Evolutionary conservation across 2,888 invertebrate genomes (phyloP), one percentile per base, ranked within the genome.

Genomic region (Sarcophaga rosellei): DNA sequence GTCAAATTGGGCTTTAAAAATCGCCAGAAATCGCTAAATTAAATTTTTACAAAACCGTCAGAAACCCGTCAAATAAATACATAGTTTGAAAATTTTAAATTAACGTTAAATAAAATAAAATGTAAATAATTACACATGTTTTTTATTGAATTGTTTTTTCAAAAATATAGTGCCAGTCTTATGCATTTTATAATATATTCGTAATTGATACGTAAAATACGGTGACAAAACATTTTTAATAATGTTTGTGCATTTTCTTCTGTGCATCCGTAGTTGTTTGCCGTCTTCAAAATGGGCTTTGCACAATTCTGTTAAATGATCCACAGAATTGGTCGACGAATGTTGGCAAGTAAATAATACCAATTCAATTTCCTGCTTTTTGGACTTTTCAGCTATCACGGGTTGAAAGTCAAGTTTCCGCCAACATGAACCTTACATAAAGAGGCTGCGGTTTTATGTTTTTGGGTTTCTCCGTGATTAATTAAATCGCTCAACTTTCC

Each of bases 171-270:
- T n/a, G n/a, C n/a, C n/a, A n/a, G n/a, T n/a, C n/a, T n/a, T n/a
- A n/a, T n/a, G n/a, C n/a, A n/a, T n/a, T n/a, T n/a, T n/a, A n/a
- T n/a, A n/a, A n/a, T n/a, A n/a, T n/a, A n/a, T 62, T 17, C 62
- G 15, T 21, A 86, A 45, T 53, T 84, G 79, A 11, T 80, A 66
- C 8, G 12, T 20, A 65, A 85, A 87, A 72, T 85, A 81, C 3
- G 79, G 66, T 15, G 74, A 74, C 62, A 86, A 76, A 73, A 76
- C 77, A 63, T 82, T 81, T 73, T 77, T 86, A 47, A 88, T 84
- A n/a, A 84, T 80, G 8, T 70, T 65, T 23, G 82, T 74, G 53
- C 87, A 84, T 69, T 88, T 85, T n/a, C 83, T 86, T 44, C 82
- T 75, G 35, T 82, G 73, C 20, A 84, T 6, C 45, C 73, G 69